These are phyloP conservation scores for Drosophila phalerata DNA, from an alignment of 2,888 invertebrate genomes.

Conservation along the genomic window DNA sequence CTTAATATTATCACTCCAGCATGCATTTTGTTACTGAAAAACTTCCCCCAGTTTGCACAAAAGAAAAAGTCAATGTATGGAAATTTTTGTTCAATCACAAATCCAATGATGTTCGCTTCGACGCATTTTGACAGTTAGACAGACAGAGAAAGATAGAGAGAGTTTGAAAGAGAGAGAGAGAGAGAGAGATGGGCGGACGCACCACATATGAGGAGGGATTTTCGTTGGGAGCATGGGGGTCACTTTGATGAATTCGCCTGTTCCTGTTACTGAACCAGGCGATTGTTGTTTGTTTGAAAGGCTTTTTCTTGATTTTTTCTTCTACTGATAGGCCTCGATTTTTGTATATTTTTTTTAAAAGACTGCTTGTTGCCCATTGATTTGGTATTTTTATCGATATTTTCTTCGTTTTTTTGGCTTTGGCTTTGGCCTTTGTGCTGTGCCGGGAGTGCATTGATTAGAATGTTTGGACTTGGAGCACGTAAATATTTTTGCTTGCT, in stretches of 20 bases:
- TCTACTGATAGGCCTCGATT: slow-evolving; percentile 46
- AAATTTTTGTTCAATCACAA: slow-evolving; percentile 82
- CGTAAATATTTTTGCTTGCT: slow-evolving; percentile 80
- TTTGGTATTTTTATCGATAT: slow-evolving; percentile 32
- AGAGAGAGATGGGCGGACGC: slow-evolving; percentile 4
- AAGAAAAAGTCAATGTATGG: slow-evolving; percentile 76
- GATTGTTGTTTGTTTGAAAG: slow-evolving; percentile 74
- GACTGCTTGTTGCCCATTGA: slow-evolving; percentile 44
- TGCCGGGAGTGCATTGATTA: slow-evolving; percentile 70
- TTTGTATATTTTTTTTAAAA: slow-evolving; percentile 7
- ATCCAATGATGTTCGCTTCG: slow-evolving; percentile 85
- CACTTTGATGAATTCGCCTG: slow-evolving; percentile 72
- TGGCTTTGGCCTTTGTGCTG: slow-evolving; percentile 26
- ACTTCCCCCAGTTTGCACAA: slow-evolving; percentile 29
- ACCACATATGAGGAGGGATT: slow-evolving; percentile 2
- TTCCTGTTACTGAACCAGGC: slow-evolving; percentile 31
- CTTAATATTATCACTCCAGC: slow-evolving; percentile 75
- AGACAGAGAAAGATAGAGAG: slow-evolving; percentile 32
- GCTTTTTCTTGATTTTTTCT: slow-evolving; percentile 36
- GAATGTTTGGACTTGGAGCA: slow-evolving; percentile 79
- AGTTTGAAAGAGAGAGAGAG: background rate
- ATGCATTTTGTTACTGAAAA: slow-evolving; percentile 73
- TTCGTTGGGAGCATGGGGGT: slow-evolving; percentile 6
- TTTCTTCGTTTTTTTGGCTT: background rate
- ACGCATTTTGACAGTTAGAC: slow-evolving; percentile 84